These are phyloP conservation scores for Capitulum mitella DNA, from an alignment of 2,888 invertebrate genomes.

Conservation along the genomic window DNA sequence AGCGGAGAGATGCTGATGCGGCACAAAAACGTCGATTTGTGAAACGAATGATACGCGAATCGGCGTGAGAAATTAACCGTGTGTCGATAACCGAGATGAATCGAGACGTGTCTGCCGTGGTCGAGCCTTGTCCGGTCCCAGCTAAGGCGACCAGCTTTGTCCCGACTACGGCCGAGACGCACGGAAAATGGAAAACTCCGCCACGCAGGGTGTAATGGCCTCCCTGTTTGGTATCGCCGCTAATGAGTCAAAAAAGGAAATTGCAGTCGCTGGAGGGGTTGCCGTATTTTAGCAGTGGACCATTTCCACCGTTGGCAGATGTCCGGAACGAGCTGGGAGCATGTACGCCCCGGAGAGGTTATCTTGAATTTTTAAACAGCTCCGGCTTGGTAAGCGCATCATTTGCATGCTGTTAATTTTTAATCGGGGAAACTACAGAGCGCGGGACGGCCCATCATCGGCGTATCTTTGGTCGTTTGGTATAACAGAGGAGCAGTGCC, in stretches of 20 bases:
- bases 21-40: not conserved
- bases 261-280: not conserved
- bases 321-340: not conserved
- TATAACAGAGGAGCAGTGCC: too few species aligned
- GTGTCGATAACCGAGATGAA: conserved; percentile 18
- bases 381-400: not conserved
- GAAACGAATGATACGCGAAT: conserved; percentile 21
- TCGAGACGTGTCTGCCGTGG: too few species aligned
- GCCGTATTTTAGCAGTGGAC: not conserved
- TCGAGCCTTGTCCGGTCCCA: too few species aligned
- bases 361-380: conserved; percentile 4
- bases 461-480: too few species aligned
- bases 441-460: not conserved
- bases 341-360: not conserved
- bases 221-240: conserved; percentile 9
- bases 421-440: not conserved
- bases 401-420: conserved; percentile 15
- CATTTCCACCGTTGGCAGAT: not conserved
- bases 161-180: not conserved
- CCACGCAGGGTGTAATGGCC: not conserved
- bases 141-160: too few species aligned
- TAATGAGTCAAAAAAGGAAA: conserved; percentile 24
- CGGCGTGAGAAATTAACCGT: conserved; percentile 23
- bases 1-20: not conserved
- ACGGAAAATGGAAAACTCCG: not conserved